Percentiles rank a stretch among this genome's conserved stretches.
These are phyloP conservation scores for Aphaenogaster ashmeadi DNA, from an alignment of 1,140 invertebrate species.

Conservation along the genomic window DNA sequence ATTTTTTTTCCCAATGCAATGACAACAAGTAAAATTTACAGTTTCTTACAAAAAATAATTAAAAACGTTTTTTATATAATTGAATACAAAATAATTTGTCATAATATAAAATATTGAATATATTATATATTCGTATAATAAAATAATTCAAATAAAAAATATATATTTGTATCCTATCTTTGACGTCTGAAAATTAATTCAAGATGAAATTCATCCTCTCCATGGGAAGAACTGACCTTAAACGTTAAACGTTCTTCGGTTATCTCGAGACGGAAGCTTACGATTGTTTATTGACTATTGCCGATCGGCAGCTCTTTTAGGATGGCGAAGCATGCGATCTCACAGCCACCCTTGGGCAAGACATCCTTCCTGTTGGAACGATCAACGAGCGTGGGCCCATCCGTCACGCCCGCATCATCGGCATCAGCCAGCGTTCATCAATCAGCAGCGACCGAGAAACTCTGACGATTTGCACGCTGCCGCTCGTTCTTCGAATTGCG, in stretches of 20 bases:
- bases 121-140: no score
- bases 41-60: neutral
- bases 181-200: neutral
- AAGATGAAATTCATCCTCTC: neutral
- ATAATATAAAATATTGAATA: neutral
- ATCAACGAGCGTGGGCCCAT: constrained; percentile 83
- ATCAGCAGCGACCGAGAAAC: constrained; percentile 82
- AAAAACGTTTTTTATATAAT: neutral
- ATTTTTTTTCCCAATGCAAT: no score
- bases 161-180: neutral
- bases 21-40: neutral
- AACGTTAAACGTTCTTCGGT: neutral
- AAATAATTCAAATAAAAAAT: no score
- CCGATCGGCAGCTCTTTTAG: constrained; percentile 81
- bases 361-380: constrained; percentile 77
- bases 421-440: constrained; percentile 72
- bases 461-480: constrained; percentile 86
- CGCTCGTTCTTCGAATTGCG: constrained; percentile 85
- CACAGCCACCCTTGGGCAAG: constrained; percentile 79
- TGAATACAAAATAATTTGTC: neutral
- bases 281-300: constrained; percentile 20
- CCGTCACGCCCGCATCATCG: constrained; percentile 67
- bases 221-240: neutral
- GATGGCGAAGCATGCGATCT: constrained; percentile 83
- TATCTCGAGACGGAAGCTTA: constrained; percentile 6